A percentile compares a stretch with the other conserved stretches of the same genome.
These are phyloP conservation scores for Eupeodes latifasciatus DNA, from an alignment of 2,888 invertebrate genomes.

Conservation along the genomic window DNA sequence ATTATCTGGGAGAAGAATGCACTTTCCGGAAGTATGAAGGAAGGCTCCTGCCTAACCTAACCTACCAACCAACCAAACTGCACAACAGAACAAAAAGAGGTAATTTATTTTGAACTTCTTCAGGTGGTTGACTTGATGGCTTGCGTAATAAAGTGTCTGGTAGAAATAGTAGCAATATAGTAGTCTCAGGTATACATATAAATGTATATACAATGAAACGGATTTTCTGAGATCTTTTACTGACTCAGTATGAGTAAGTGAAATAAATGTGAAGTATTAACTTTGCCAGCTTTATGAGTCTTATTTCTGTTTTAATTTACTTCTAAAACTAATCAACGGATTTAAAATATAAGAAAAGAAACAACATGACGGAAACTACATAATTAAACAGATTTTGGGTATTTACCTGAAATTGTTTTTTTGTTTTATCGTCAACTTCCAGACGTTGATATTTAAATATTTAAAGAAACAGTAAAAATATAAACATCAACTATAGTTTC, in stretches of 20 bases:
- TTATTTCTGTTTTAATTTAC: conserved; percentile 2
- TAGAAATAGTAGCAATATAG: conserved; percentile 11
- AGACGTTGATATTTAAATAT: no score
- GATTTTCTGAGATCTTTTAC: not conserved
- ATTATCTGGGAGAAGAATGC: conserved; percentile 50
- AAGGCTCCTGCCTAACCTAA: not conserved
- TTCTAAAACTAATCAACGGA: not conserved
- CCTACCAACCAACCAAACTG: not conserved
- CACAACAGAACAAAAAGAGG: conserved; percentile 14
- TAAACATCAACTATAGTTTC: no score
- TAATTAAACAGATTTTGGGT: no score
- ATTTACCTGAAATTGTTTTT: no score
- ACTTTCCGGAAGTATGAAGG: conserved; percentile 15
- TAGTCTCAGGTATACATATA: no score
- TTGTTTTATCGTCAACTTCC: no score
- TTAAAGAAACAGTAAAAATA: no score
- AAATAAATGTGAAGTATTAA: not conserved
- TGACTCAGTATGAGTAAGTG: not conserved
- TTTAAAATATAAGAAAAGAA: not conserved
- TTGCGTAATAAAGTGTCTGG: conserved; percentile 64
- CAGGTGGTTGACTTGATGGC: conserved; percentile 61
- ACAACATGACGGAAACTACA: not conserved
- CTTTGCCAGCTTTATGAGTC: not conserved
- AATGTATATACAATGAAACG: not conserved
- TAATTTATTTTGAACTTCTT: conserved; percentile 66